Evolutionary conservation across 2,797 vertebrate species (phyloP).

Genomic region (Sebastes nivosus): DNA sequence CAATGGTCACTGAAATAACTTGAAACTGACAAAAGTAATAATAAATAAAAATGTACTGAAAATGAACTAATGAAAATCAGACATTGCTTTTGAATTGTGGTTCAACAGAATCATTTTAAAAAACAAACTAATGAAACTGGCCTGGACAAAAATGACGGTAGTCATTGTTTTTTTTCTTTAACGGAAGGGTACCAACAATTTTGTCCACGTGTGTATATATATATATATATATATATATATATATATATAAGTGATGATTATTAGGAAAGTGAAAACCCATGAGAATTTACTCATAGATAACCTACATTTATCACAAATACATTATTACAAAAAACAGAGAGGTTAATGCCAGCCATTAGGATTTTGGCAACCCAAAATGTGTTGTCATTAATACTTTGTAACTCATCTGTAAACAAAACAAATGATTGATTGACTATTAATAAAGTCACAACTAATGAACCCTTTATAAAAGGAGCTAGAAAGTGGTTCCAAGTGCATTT

Average conservation of each 20-base stretch:
- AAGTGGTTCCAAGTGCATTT: neutral
- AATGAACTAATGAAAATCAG: too few relatives aligned
- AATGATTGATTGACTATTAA: neutral
- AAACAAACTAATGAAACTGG: too few relatives aligned
- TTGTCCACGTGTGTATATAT: too few relatives aligned
- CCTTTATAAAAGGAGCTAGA: neutral
- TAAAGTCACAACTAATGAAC: neutral
- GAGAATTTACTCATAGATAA: neutral
- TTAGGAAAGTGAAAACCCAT: neutral
- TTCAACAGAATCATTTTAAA: too few relatives aligned
- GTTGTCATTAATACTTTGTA: neutral
- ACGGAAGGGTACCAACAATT: too few relatives aligned
- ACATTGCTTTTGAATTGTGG: too few relatives aligned
- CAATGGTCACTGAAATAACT: too few relatives aligned
- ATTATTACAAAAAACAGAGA: neutral
- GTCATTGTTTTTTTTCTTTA: too few relatives aligned
- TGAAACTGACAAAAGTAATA: too few relatives aligned
- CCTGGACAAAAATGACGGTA: too few relatives aligned
- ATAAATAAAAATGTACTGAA: too few relatives aligned
- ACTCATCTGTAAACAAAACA: neutral
- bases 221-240: too few relatives aligned
- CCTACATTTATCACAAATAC: neutral
- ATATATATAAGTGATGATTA: neutral
- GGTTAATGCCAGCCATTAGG: neutral
- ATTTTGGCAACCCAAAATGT: neutral